A percentile compares a stretch with the other conserved stretches of the same genome.
phyloP scores from a whole-genome alignment of 2,113 vertebrate species.

The Ceratotherium simum region DNA sequence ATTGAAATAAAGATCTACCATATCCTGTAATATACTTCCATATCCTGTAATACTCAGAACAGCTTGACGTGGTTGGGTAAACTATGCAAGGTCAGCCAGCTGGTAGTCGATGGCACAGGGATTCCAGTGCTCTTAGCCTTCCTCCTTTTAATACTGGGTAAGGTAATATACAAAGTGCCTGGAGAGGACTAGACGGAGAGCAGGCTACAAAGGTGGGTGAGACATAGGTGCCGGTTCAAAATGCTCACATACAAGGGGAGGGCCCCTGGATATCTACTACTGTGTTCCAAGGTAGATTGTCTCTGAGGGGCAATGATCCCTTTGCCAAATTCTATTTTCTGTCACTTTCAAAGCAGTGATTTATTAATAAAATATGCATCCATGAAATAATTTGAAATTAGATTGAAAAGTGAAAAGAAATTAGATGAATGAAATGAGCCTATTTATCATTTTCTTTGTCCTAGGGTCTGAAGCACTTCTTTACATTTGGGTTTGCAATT shows the following conservation, averaged over 20 bases:
- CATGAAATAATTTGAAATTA: conserved; percentile 28
- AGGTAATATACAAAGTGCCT: not conserved
- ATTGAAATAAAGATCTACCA: not conserved
- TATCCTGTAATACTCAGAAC: rapidly evolving
- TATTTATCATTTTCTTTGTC: conserved; percentile 21
- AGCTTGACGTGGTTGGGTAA: not conserved
- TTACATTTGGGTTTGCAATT: not conserved
- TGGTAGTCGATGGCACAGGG: rapidly evolving
- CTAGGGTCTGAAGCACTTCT: not conserved
- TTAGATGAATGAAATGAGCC: not conserved
- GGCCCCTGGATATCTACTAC: not conserved
- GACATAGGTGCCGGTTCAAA: not conserved
- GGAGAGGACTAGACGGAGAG: not conserved
- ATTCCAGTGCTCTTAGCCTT: not conserved
- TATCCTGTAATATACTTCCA: not conserved
- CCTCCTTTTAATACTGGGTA: not conserved
- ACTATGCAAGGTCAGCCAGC: not conserved
- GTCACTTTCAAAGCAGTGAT: not conserved
- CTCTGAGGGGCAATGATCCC: not conserved
- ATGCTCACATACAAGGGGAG: not conserved
- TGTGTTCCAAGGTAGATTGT: not conserved
- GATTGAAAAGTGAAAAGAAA: conserved; percentile 12
- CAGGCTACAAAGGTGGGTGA: not conserved
- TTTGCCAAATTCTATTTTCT: conserved; percentile 13
- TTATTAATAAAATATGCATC: conserved; percentile 39